phyloP scores from a whole-genome alignment of 2,797 vertebrate species.

The Cryptoprocta ferox region DNA sequence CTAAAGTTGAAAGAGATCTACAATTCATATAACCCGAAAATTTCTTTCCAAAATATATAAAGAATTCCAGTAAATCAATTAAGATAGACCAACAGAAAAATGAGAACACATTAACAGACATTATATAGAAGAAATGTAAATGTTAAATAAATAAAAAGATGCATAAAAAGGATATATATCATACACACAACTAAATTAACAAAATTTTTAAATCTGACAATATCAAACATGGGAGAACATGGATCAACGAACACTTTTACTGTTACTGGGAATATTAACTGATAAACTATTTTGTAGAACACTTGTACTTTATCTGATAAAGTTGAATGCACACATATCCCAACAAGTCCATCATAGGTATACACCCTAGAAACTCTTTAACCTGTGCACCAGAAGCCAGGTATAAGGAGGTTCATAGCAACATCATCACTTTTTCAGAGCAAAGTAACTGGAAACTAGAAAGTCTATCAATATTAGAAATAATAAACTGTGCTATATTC shows the following conservation, averaged over 20 bases:
- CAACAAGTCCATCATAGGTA: neutral
- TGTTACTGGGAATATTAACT: neutral
- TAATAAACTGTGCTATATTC: neutral
- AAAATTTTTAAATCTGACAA: conserved; percentile 20
- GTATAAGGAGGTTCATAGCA: neutral
- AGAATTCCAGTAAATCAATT: neutral
- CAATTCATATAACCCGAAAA: conserved; percentile 4
- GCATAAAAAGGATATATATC: neutral
- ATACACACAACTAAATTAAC: neutral
- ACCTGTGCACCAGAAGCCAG: neutral
- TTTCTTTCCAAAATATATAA: conserved; percentile 24
- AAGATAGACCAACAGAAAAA: neutral
- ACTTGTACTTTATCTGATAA: neutral
- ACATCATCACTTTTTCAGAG: neutral
- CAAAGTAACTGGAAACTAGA: neutral
- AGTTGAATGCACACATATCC: neutral
- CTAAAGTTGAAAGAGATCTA: neutral
- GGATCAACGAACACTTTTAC: neutral
- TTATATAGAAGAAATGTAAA: conserved; percentile 17
- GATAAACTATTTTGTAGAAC: neutral
- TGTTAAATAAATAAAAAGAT: conserved; percentile 30
- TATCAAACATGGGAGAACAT: neutral
- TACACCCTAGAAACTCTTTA: neutral
- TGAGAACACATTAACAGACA: conserved; percentile 34
- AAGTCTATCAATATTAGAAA: neutral